phyloP scores from a whole-genome alignment of 2,888 invertebrate genomes.

The Ariolimax columbianus region DNA sequence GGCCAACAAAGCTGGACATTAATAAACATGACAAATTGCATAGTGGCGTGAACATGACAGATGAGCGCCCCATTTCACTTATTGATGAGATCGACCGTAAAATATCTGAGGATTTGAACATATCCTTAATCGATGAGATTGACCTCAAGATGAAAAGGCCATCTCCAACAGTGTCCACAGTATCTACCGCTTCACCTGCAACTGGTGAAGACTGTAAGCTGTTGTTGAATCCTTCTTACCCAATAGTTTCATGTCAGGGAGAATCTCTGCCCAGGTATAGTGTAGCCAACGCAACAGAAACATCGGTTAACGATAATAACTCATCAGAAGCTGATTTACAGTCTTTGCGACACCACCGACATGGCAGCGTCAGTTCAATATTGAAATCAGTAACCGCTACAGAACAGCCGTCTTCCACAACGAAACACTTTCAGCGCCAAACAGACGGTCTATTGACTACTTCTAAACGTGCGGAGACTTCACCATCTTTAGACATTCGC shows the following conservation, averaged over 20 bases:
- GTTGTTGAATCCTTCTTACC: neutral
- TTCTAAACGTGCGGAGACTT: neutral
- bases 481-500: neutral
- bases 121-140: slow-evolving; percentile 25
- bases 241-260: neutral
- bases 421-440: neutral
- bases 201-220: neutral
- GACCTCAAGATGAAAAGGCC: slow-evolving; percentile 9
- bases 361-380: neutral
- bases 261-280: neutral
- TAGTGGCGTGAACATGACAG: neutral
- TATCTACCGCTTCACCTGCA: neutral
- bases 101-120: neutral
- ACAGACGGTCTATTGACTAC: neutral
- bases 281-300: neutral
- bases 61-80: neutral
- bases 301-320: neutral
- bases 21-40: neutral
- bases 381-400: neutral
- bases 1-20: slow-evolving; percentile 36
- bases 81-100: too few relatives aligned
- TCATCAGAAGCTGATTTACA: neutral
- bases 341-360: neutral
- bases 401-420: too few relatives aligned
- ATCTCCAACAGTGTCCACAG: neutral